A percentile compares a stretch with the other conserved stretches of the same genome.
phyloP scores from a whole-genome alignment of 2,113 vertebrate genomes.

The Rhadina sibilatrix region DNA sequence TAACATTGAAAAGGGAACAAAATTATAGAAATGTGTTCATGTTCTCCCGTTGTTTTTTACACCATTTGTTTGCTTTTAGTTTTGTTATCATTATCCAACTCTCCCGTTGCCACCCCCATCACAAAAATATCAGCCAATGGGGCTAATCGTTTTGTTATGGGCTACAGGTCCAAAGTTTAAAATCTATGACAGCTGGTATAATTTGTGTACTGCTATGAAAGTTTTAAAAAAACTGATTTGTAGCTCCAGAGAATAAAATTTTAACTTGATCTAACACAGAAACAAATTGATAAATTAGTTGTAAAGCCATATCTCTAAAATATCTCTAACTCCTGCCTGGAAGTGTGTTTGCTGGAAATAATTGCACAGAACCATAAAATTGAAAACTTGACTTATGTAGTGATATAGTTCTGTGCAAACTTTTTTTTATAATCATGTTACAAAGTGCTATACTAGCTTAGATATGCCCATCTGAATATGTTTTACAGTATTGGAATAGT shows the following conservation, averaged over 20 bases:
- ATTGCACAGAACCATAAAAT: background rate
- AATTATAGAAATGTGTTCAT: background rate
- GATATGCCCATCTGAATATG: background rate
- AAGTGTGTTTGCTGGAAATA: background rate
- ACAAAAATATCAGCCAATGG: background rate
- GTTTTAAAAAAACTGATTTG: background rate
- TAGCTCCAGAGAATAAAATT: background rate
- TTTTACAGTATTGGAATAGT: background rate
- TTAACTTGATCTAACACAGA: background rate
- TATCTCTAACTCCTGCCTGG: background rate
- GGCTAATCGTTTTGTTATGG: background rate
- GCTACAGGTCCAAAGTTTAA: background rate
- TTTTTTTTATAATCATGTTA: background rate
- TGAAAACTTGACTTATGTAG: background rate
- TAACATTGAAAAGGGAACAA: background rate
- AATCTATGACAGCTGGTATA: background rate
- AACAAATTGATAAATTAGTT: background rate
- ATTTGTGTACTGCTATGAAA: background rate
- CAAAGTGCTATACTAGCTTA: background rate
- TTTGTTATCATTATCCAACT: background rate
- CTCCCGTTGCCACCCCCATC: rapidly evolving
- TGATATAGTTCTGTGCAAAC: background rate
- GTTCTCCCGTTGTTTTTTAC: background rate
- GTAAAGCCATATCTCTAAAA: background rate
- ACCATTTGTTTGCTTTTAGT: background rate